A percentile compares a stretch with the other conserved stretches of the same genome.
These are phyloP conservation scores for Elanus axillaris DNA, from an alignment of 2,113 vertebrate species.

Conservation along the genomic window DNA sequence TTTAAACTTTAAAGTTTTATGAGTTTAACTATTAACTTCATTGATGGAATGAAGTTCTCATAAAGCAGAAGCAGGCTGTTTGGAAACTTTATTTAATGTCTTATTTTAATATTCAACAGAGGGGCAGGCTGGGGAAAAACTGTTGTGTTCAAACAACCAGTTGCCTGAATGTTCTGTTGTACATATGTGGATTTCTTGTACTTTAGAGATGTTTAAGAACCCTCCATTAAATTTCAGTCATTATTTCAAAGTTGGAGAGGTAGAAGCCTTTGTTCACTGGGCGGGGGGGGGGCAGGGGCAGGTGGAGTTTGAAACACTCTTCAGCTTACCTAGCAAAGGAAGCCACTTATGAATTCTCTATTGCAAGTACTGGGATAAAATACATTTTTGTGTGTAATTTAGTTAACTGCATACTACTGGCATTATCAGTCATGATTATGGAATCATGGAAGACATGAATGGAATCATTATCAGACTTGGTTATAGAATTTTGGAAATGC, in stretches of 20 bases:
- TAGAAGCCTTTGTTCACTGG: background rate
- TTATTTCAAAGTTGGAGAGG: background rate
- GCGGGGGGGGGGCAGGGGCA: rapidly evolving
- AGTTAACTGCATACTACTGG: background rate
- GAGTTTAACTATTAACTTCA: background rate
- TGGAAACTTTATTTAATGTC: conserved; percentile 31
- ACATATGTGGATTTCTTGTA: background rate
- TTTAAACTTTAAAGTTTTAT: background rate
- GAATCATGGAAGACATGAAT: background rate
- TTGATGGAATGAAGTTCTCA: background rate
- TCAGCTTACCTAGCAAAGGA: background rate
- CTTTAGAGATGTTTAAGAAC: background rate
- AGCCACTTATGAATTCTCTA: background rate
- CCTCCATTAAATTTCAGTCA: background rate
- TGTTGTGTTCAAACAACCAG: conserved; percentile 1
- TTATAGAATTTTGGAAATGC: background rate
- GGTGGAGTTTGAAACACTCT: background rate
- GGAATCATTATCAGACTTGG: background rate
- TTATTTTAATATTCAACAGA: conserved; percentile 40
- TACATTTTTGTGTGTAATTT: background rate
- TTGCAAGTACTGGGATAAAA: background rate
- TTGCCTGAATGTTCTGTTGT: conserved; percentile 27
- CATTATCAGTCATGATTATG: background rate
- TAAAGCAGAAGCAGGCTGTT: background rate
- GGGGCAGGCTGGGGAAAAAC: background rate